Conservation (phyloP, 2,113 vertebrate genomes). For the Odocoileus hemionus region DNA sequence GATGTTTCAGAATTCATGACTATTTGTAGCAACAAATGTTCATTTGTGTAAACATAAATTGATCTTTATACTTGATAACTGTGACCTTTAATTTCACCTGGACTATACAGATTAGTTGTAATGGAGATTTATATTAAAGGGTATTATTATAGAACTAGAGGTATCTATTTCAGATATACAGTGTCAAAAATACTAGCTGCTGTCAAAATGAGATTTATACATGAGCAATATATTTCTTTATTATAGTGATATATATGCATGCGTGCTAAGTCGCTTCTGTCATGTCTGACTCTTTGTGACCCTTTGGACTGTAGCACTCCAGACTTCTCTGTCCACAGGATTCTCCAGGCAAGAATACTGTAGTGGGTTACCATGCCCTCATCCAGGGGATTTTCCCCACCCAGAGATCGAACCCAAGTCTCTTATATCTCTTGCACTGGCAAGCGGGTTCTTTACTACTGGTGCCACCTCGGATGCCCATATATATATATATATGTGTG, state of each 20-base stretch:
- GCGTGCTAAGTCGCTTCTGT: neutral
- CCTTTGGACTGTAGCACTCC: neutral
- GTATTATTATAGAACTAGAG: neutral
- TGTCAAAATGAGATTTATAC: slow-evolving; percentile 8
- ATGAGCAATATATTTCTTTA: neutral
- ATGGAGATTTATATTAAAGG: slow-evolving; percentile 26
- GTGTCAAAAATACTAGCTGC: neutral
- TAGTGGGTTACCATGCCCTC: neutral
- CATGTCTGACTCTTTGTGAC: neutral
- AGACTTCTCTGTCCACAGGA: neutral
- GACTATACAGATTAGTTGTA: slow-evolving; percentile 32
- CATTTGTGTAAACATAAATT: slow-evolving; percentile 30
- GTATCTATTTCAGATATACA: neutral
- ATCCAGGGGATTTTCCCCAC: neutral
- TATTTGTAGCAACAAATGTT: slow-evolving; percentile 22
- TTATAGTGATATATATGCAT: neutral
- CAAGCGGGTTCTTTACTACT: neutral
- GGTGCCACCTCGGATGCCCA: neutral
- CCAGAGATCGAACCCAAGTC: neutral
- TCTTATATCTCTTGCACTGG: neutral
- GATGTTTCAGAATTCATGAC: slow-evolving; percentile 22
- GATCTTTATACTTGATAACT: slow-evolving; percentile 35
- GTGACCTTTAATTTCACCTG: slow-evolving; percentile 41
- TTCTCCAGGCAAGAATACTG: neutral
- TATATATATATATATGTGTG: neutral